These are phyloP conservation scores for Pocillopora damicornis DNA, from an alignment of 64 coral and sea anemone species.

Conservation along the genomic window DNA sequence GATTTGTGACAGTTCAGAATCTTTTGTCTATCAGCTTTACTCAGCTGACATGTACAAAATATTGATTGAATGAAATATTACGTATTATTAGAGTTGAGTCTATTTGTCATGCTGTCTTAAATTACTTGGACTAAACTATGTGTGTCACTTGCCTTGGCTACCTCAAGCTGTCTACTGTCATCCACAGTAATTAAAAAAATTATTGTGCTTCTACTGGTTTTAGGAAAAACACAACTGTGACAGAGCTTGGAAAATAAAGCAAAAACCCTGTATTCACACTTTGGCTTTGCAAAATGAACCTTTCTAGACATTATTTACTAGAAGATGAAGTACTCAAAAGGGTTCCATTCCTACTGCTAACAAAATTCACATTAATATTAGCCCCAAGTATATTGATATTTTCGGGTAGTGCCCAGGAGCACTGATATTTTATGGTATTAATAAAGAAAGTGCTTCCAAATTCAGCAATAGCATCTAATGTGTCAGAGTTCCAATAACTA, in stretches of 20 bases:
- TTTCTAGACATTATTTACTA: constrained; percentile 35
- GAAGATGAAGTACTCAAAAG: background rate
- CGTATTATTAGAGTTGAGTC: constrained; percentile 36
- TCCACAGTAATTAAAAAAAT: constrained; percentile 52
- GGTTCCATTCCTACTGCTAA: constrained; percentile 8
- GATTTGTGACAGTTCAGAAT: constrained; percentile 68
- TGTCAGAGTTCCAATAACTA: constrained; percentile 52
- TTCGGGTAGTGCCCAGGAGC: background rate
- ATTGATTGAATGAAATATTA: constrained; percentile 47
- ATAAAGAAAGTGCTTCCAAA: constrained; percentile 20
- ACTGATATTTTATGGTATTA: background rate
- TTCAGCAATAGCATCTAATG: constrained; percentile 34
- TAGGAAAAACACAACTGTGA: constrained; percentile 45
- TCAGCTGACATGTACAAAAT: constrained; percentile 53
- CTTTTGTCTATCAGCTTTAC: constrained; percentile 51
- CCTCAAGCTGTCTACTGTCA: constrained; percentile 44
- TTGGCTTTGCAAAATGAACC: constrained; percentile 23
- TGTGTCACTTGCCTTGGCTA: constrained; percentile 27
- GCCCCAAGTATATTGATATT: constrained; percentile 41
- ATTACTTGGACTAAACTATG: constrained; percentile 44
- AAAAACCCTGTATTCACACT: constrained; percentile 34
- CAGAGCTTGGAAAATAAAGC: constrained; percentile 1
- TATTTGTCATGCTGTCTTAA: constrained; percentile 46
- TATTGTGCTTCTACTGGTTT: constrained; percentile 45
- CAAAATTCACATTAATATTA: constrained; percentile 8